These are phyloP conservation scores for Syngnathus floridae DNA, from an alignment of 2,113 vertebrate genomes.

Conservation along the genomic window DNA sequence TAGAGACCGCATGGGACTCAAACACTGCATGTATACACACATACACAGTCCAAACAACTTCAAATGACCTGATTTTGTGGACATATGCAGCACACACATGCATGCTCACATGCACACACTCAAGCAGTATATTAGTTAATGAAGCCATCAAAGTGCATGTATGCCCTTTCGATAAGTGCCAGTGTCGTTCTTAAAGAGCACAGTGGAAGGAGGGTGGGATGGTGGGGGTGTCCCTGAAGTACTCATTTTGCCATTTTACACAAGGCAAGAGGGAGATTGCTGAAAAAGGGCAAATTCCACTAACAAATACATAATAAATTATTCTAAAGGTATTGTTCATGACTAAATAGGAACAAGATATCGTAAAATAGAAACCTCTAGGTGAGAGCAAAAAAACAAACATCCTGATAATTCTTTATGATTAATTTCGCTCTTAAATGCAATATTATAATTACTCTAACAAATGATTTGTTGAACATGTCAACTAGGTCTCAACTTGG, in stretches of 20 bases:
- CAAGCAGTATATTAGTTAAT: background rate
- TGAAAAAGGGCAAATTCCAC: background rate
- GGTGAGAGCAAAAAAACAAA: too few species aligned
- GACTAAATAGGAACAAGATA: too few species aligned
- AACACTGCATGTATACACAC: background rate
- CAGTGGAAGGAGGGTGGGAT: background rate
- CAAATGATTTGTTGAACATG: too few species aligned
- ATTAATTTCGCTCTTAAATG: too few species aligned
- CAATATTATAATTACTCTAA: too few species aligned
- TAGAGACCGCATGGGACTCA: background rate
- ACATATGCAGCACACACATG: too few species aligned
- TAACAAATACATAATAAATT: background rate
- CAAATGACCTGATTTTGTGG: background rate
- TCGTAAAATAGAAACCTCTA: too few species aligned
- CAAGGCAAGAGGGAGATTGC: background rate
- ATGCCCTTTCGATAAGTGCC: slow-evolving; percentile 4
- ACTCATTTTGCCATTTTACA: slow-evolving; percentile 32
- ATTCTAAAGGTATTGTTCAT: background rate
- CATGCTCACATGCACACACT: background rate
- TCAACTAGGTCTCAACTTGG: too few species aligned
- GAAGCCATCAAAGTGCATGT: background rate
- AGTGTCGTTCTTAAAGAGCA: slow-evolving; percentile 29
- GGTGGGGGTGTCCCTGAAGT: slow-evolving; percentile 23
- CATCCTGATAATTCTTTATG: too few species aligned
- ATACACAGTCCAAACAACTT: background rate